phyloP scores from a whole-genome alignment of 37 sponge, comb jelly and placozoan species.

The Ephydatia muelleri region DNA sequence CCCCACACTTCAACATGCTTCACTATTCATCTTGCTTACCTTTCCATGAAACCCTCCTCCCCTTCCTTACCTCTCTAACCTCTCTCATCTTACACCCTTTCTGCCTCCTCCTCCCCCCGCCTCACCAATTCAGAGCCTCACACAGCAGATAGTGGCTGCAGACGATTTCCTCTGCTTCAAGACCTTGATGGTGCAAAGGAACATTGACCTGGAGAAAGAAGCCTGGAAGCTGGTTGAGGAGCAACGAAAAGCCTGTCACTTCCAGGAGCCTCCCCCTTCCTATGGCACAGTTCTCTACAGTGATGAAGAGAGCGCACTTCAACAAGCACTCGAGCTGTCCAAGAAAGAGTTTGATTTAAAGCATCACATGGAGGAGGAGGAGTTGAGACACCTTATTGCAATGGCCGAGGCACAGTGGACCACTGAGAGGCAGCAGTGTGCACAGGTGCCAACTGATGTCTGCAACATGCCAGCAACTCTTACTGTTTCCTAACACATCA shows the following conservation, averaged over 20 bases:
- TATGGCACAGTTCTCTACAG: not conserved
- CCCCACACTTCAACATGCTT: not conserved
- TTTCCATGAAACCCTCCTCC: not conserved
- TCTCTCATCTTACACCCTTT: not conserved
- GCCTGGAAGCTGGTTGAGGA: constrained; percentile 52
- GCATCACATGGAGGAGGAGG: constrained; percentile 16
- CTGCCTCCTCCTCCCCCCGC: too few relatives aligned
- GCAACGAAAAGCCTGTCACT: not conserved
- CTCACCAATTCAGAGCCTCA: not conserved
- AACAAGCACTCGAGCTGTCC: constrained; percentile 33
- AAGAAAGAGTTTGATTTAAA: constrained; percentile 34
- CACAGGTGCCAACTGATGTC: not conserved
- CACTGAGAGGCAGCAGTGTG: not conserved
- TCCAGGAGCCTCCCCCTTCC: not conserved
- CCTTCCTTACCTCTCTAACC: not conserved
- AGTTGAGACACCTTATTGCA: constrained; percentile 7
- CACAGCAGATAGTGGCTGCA: constrained; percentile 58
- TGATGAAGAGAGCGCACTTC: constrained; percentile 44
- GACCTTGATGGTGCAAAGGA: constrained; percentile 68
- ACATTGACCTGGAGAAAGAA: constrained; percentile 71
- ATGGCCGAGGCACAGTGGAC: constrained; percentile 25
- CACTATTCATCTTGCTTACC: not conserved
- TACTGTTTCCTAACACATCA: not conserved
- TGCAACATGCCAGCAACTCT: too few relatives aligned
- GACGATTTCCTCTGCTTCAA: constrained; percentile 83